A percentile compares a stretch with the other conserved stretches of the same genome.
Conservation (phyloP, 2,797 vertebrate species). For the Telmatherina bonti region DNA sequence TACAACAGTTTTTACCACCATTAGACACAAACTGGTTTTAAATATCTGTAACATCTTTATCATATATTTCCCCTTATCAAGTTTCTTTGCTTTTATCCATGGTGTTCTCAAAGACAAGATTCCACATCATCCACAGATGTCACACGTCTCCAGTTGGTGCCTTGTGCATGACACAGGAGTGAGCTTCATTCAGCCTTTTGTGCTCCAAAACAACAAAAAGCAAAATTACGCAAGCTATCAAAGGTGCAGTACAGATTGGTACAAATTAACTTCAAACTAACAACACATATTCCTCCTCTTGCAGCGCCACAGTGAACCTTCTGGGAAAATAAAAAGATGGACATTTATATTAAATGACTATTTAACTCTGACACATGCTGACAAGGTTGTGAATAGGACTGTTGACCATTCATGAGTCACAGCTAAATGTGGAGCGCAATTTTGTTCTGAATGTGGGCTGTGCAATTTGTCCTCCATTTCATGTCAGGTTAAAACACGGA, state of each 20-base stretch:
- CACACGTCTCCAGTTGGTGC: background rate
- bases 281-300: background rate
- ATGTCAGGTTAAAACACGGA: background rate
- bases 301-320: slow-evolving; percentile 6
- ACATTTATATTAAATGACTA: slow-evolving; percentile 6
- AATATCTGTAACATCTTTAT: background rate
- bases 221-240: background rate
- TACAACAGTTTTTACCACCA: background rate
- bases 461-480: background rate
- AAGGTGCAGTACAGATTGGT: background rate
- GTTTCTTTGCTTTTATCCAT: no score
- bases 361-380: background rate
- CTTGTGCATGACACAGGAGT: background rate
- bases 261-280: background rate
- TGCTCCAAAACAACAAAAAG: background rate
- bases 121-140: background rate
- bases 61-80: background rate
- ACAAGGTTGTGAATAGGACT: slow-evolving; percentile 3
- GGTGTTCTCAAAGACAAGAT: slow-evolving; percentile 7
- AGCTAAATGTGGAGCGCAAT: background rate
- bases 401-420: background rate
- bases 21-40: background rate
- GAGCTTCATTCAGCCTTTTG: background rate
- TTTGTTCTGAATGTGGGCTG: background rate
- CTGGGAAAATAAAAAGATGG: background rate